A percentile compares a stretch with the other conserved stretches of the same genome.
phyloP scores from a whole-genome alignment of 2,797 vertebrate species.

The Dipus sagitta region DNA sequence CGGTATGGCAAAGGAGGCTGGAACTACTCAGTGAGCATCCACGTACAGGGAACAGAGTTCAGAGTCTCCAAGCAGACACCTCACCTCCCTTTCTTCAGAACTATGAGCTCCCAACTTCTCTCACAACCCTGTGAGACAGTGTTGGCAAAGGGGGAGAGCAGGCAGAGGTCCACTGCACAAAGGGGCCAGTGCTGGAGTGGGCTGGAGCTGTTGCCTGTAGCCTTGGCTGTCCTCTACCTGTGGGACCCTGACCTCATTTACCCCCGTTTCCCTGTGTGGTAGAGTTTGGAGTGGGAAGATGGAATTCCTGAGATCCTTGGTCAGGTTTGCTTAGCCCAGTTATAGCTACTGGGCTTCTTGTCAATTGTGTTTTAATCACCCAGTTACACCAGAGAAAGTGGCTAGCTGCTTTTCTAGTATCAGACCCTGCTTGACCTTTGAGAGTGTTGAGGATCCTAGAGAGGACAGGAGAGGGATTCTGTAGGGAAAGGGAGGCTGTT shows the following conservation, averaged over 20 bases:
- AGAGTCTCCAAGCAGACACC: background rate
- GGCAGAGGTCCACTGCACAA: background rate
- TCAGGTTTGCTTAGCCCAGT: slow-evolving; percentile 55
- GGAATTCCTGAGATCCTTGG: background rate
- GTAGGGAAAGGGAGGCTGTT: background rate
- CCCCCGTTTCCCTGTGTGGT: background rate
- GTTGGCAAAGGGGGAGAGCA: background rate
- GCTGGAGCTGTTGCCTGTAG: background rate
- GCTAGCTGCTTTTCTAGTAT: slow-evolving; percentile 55
- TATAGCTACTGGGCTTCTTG: background rate
- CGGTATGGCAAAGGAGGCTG: background rate
- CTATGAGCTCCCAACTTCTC: background rate
- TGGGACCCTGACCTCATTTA: background rate
- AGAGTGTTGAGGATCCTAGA: background rate
- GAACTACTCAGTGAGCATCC: background rate
- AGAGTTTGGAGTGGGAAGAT: background rate
- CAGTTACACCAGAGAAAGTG: slow-evolving; percentile 51
- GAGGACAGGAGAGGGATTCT: background rate
- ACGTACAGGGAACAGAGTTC: background rate
- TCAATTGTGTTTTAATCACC: slow-evolving; percentile 49
- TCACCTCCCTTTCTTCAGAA: background rate
- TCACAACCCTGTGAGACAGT: background rate
- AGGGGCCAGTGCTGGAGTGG: too few relatives aligned
- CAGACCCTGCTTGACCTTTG: slow-evolving; percentile 48
- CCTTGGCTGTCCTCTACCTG: background rate